A percentile compares a stretch with the other conserved stretches of the same genome.
These are phyloP conservation scores for Isaurus tuberculatus DNA, from an alignment of 92 coral and sea anemone species.

Conservation along the genomic window DNA sequence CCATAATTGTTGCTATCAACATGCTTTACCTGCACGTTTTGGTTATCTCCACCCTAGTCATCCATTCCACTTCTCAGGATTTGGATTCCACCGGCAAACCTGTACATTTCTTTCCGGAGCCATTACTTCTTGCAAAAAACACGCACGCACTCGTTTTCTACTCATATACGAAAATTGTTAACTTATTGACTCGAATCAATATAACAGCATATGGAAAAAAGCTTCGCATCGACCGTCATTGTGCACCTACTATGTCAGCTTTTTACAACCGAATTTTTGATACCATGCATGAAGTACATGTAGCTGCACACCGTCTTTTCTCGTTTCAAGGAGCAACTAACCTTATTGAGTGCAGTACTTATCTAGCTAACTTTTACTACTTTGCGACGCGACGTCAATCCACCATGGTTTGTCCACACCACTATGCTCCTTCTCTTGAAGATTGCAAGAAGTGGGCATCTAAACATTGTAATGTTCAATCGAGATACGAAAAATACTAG, in stretches of 20 bases:
- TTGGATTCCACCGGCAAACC: conserved; percentile 39
- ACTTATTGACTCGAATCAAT: conserved; percentile 7
- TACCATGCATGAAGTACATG: conserved; percentile 3
- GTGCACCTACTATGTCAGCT: not conserved
- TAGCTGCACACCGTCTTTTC: conserved; percentile 16
- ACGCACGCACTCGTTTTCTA: conserved; percentile 38
- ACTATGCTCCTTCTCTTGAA: not conserved
- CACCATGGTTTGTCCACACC: conserved; percentile 8
- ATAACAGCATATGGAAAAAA: conserved; percentile 1
- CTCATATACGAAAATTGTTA: conserved; percentile 25
- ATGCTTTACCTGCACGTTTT: not conserved
- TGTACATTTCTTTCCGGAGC: conserved; percentile 13
- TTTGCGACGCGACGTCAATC: conserved; percentile 5
- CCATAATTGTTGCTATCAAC: no score
- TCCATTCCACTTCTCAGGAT: not conserved
- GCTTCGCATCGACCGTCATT: not conserved
- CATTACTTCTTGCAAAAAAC: conserved; percentile 29
- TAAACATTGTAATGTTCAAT: not conserved
- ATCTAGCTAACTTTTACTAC: conserved; percentile 8
- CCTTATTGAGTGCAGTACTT: not conserved
- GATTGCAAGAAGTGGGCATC: conserved; percentile 15
- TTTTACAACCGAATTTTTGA: not conserved
- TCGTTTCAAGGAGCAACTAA: conserved; percentile 27
- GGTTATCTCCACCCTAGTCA: not conserved
- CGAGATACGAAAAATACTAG: conserved; percentile 1